These are phyloP conservation scores for Microchirus variegatus DNA, from an alignment of 2,797 vertebrate species.

Conservation along the genomic window DNA sequence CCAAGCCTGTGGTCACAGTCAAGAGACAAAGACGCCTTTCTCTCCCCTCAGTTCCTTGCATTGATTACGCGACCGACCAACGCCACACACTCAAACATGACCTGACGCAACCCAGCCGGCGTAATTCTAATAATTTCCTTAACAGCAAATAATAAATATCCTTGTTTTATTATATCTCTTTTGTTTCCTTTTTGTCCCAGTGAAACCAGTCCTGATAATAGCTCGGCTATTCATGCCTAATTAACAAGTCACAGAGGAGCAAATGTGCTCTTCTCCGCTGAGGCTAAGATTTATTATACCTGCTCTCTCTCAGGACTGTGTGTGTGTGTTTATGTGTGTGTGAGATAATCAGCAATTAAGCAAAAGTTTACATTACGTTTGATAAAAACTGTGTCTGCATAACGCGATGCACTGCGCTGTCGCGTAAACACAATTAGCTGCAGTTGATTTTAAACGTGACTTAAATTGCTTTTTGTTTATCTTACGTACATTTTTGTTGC, in stretches of 20 bases:
- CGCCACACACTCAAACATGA: slow-evolving; percentile 30
- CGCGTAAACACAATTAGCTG: slow-evolving; percentile 9
- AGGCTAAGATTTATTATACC: slow-evolving; percentile 55
- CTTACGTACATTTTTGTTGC: not conserved
- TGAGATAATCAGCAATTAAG: slow-evolving; percentile 11
- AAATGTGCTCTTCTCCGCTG: slow-evolving; percentile 31
- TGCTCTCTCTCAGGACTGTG: slow-evolving; percentile 26
- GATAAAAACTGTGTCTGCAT: slow-evolving; percentile 1
- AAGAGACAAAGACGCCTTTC: slow-evolving; percentile 54
- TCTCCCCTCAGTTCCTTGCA: slow-evolving; percentile 33
- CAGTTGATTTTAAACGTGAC: slow-evolving; percentile 3
- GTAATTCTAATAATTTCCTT: not conserved
- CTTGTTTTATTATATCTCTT: too few species aligned
- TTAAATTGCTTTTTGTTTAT: too few species aligned
- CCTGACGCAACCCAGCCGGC: not conserved
- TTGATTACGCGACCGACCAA: slow-evolving; percentile 19
- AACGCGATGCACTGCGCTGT: slow-evolving; percentile 1
- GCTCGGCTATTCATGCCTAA: slow-evolving; percentile 57
- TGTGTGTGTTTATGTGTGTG: slow-evolving; percentile 13
- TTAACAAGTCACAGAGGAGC: slow-evolving; percentile 57
- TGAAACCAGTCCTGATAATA: slow-evolving; percentile 53
- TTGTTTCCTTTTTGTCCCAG: slow-evolving; percentile 9
- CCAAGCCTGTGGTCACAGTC: slow-evolving; percentile 24
- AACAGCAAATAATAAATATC: too few species aligned
- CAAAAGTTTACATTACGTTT: slow-evolving; percentile 31